phyloP scores from a whole-genome alignment of 2,797 vertebrate genomes.

The Hyperoplus lanceolatus region DNA sequence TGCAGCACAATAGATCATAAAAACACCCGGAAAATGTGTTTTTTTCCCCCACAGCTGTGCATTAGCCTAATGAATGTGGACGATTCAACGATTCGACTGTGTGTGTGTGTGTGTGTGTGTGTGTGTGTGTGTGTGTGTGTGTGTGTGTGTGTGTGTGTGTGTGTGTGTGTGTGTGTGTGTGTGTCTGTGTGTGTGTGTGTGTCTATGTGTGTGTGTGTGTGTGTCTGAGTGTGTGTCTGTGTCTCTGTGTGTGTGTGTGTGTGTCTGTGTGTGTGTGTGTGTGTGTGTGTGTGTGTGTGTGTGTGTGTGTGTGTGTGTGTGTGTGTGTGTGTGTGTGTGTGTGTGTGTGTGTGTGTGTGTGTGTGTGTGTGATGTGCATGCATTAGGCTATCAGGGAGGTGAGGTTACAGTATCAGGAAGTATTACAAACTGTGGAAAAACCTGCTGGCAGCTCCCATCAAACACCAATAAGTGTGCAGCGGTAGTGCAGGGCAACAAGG shows the following conservation, averaged over 20 bases:
- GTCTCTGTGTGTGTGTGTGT: too few relatives aligned
- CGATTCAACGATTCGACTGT: slow-evolving; percentile 45
- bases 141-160: background rate
- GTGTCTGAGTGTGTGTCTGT: too few relatives aligned
- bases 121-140: background rate
- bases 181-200: too few relatives aligned
- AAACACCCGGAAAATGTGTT: slow-evolving; percentile 75
- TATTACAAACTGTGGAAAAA: slow-evolving; percentile 58
- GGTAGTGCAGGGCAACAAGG: slow-evolving; percentile 44
- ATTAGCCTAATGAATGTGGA: slow-evolving; percentile 86
- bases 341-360: background rate
- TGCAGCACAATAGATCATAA: slow-evolving; percentile 82
- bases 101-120: background rate
- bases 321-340: too few relatives aligned
- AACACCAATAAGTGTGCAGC: slow-evolving; percentile 43
- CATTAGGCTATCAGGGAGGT: slow-evolving; percentile 40
- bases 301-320: too few relatives aligned
- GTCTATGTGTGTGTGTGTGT: too few relatives aligned
- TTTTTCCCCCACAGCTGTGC: slow-evolving; percentile 71
- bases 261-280: too few relatives aligned
- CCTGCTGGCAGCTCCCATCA: slow-evolving; percentile 53
- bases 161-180: too few relatives aligned
- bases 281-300: too few relatives aligned
- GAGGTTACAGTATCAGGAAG: slow-evolving; percentile 39
- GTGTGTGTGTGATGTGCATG: slow-evolving; percentile 11